Evolutionary conservation across 2,888 invertebrate genomes (phyloP).

Genomic region (Melitaea athalia): DNA sequence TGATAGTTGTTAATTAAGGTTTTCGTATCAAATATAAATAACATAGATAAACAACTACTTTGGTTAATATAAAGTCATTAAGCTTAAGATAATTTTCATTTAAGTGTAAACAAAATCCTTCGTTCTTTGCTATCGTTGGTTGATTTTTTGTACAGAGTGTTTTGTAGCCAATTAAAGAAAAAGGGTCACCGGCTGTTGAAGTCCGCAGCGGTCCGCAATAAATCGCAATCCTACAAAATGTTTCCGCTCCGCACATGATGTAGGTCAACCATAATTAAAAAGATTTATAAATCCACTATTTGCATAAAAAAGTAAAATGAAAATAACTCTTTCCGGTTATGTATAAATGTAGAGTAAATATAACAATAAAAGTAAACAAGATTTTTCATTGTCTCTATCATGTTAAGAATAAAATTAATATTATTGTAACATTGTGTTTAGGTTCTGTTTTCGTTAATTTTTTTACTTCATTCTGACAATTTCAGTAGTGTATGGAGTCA

Average conservation of each 20-base stretch:
- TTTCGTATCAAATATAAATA: too few species aligned
- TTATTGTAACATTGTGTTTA: background rate
- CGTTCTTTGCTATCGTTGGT: conserved; percentile 58
- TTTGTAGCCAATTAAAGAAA: conserved; percentile 80
- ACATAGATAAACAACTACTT: background rate
- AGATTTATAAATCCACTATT: conserved; percentile 43
- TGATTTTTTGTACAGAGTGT: conserved; percentile 71
- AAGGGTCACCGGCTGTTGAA: conserved; percentile 67
- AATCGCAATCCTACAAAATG: conserved; percentile 77
- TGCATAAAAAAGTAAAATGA: conserved; percentile 34
- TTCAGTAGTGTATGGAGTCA: background rate
- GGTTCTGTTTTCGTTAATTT: background rate
- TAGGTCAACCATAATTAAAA: conserved; percentile 42
- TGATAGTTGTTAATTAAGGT: too few species aligned
- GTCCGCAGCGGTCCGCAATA: conserved; percentile 64
- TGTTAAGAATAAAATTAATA: background rate
- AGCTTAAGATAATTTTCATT: conserved; percentile 2
- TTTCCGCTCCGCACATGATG: conserved; percentile 62
- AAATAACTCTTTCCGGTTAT: conserved; percentile 20
- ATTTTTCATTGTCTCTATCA: background rate
- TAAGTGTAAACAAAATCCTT: conserved; percentile 42
- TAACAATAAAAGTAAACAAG: background rate
- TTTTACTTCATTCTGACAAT: background rate
- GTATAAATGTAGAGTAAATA: conserved; percentile 2
- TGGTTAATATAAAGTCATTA: background rate